phyloP scores from a whole-genome alignment of 1,140 invertebrate genomes.

The Drosophila insularis region DNA sequence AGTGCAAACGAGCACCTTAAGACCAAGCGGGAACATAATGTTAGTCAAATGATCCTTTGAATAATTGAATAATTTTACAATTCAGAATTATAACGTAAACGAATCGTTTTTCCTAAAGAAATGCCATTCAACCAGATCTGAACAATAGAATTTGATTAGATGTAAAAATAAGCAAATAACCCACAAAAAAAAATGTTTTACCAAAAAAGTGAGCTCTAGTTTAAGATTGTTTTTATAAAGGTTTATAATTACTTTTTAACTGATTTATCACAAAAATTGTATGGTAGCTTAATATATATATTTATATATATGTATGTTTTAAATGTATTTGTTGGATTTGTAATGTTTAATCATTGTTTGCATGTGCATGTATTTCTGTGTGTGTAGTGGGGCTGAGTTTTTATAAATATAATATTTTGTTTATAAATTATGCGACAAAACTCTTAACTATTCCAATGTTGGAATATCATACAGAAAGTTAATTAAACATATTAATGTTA shows the following conservation, averaged over 20 bases:
- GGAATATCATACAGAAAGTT: constrained; percentile 46
- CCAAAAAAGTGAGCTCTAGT: neutral
- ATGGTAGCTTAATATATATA: constrained; percentile 65
- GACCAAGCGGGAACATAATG: too few relatives aligned
- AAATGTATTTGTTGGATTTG: constrained; percentile 48
- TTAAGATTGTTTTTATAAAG: constrained; percentile 51
- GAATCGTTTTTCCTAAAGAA: too few relatives aligned
- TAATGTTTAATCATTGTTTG: constrained; percentile 38
- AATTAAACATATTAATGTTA: constrained; percentile 18
- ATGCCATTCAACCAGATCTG: too few relatives aligned
- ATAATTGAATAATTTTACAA: too few relatives aligned
- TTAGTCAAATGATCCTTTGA: too few relatives aligned
- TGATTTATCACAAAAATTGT: constrained; percentile 76
- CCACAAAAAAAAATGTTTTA: neutral
- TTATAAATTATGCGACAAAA: constrained; percentile 50
- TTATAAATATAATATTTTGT: constrained; percentile 55
- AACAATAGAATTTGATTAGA: too few relatives aligned
- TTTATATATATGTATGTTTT: constrained; percentile 13
- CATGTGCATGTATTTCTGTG: constrained; percentile 18
- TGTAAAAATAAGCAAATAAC: too few relatives aligned
- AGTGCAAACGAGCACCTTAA: too few relatives aligned
- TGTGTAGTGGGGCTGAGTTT: constrained; percentile 24
- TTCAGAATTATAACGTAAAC: too few relatives aligned
- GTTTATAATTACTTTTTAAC: constrained; percentile 55
- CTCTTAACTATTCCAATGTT: constrained; percentile 36